Conservation (phyloP, 2,888 invertebrate species). For the Pilophorus perplexus region DNA sequence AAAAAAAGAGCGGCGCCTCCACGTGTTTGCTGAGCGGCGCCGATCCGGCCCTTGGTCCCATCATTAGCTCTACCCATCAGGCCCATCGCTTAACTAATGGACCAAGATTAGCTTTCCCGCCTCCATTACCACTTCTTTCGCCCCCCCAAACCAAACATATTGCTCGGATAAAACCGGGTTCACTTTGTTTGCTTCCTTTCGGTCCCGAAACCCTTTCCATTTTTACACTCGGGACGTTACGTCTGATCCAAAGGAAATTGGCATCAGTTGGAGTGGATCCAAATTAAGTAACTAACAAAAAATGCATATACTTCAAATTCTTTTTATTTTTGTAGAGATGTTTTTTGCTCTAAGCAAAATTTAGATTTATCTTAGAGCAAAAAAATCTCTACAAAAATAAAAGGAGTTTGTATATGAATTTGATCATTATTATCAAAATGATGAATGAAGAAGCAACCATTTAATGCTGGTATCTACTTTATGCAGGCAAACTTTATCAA, state of each 20-base stretch:
- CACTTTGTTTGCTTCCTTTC: conserved; percentile 5
- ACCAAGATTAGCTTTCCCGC: conserved; percentile 33
- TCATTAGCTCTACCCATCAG: conserved; percentile 38
- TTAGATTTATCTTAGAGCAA: too few species aligned
- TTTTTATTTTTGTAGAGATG: background rate
- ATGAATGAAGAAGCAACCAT: too few species aligned
- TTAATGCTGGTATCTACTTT: too few species aligned
- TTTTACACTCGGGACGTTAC: too few species aligned
- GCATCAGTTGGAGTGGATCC: too few species aligned
- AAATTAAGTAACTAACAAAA: too few species aligned
- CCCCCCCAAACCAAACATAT: conserved; percentile 25
- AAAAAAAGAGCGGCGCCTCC: conserved; percentile 19
- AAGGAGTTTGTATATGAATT: too few species aligned
- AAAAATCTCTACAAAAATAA: too few species aligned
- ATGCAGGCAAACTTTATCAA: background rate
- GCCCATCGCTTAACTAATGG: conserved; percentile 40
- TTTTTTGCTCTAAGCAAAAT: background rate
- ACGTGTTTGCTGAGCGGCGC: conserved; percentile 32
- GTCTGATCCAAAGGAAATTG: too few species aligned
- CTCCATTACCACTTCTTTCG: background rate
- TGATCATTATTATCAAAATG: too few species aligned
- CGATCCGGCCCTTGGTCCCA: conserved; percentile 13
- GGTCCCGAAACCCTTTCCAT: background rate
- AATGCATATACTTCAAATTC: background rate
- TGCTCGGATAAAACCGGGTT: background rate